Percentiles rank a stretch among this genome's conserved stretches.
phyloP scores from a whole-genome alignment of 2,797 vertebrate species.

The Hydrophis major region DNA sequence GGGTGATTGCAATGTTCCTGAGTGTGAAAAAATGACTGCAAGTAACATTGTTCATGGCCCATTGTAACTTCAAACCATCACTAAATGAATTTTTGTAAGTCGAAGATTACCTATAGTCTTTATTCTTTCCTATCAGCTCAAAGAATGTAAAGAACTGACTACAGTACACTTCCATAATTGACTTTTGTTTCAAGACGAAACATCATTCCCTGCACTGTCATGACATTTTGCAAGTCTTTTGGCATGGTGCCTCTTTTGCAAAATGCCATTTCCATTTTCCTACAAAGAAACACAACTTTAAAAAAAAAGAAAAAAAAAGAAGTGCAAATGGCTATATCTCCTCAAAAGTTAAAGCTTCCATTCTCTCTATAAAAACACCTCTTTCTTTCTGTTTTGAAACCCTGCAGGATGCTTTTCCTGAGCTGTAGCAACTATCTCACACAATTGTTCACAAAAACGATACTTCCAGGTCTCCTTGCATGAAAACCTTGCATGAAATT shows the following conservation, averaged over 20 bases:
- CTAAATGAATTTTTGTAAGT: not conserved
- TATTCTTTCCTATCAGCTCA: not conserved
- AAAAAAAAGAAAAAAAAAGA: not conserved
- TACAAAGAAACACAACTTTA: not conserved
- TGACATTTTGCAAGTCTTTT: not conserved
- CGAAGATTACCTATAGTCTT: not conserved
- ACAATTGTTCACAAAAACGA: not conserved
- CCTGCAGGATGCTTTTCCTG: not conserved
- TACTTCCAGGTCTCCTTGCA: not conserved
- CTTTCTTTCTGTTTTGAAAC: not conserved
- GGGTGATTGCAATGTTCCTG: fast-evolving
- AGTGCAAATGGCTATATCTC: not conserved
- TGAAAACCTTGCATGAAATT: not conserved
- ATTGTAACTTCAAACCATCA: not conserved
- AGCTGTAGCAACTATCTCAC: not conserved
- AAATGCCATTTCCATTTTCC: not conserved
- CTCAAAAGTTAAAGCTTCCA: not conserved
- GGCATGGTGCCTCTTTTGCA: not conserved
- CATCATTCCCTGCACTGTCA: not conserved
- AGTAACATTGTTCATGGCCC: not conserved
- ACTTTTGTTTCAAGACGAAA: not conserved
- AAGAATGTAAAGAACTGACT: not conserved
- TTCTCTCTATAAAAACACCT: not conserved
- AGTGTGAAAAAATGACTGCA: not conserved
- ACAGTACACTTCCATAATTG: too few species aligned